Conservation (phyloP, 2,797 vertebrate species). For the Pipistrellus nathusii region DNA sequence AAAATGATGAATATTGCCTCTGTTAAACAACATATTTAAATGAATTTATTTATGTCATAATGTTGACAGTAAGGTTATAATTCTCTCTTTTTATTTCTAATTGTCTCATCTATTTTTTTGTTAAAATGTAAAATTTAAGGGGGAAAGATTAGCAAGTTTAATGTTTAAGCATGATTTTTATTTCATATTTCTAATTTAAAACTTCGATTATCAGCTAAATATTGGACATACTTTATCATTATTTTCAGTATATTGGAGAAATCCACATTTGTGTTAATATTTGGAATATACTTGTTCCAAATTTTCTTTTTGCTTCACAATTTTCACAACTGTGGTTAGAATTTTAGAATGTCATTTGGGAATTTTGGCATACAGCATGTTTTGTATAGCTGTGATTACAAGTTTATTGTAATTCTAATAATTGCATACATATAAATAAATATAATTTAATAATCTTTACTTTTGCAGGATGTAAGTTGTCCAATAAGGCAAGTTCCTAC, state of each 20-base stretch:
- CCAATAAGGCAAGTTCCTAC: conserved; percentile 99
- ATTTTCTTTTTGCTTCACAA: conserved; percentile 39
- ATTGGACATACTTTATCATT: background rate
- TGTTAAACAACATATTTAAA: conserved; percentile 28
- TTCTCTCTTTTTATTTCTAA: conserved; percentile 30
- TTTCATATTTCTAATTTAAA: background rate
- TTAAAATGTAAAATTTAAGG: conserved; percentile 52
- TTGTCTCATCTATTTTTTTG: background rate
- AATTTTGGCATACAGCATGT: background rate
- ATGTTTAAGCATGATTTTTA: conserved; percentile 41
- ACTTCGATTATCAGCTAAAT: background rate
- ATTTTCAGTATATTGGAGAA: conserved; percentile 22
- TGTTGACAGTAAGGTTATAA: background rate
- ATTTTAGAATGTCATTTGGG: conserved; percentile 56
- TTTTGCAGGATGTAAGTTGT: conserved; percentile 97
- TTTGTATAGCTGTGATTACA: conserved; percentile 35
- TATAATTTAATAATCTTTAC: conserved; percentile 79
- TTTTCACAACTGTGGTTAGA: conserved; percentile 52
- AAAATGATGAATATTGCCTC: background rate
- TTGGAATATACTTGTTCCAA: background rate
- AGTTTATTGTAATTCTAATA: conserved; percentile 33
- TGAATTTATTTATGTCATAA: background rate
- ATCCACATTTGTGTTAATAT: conserved; percentile 1
- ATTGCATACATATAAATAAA: conserved; percentile 45
- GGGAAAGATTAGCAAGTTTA: conserved; percentile 10